Percentiles rank a stretch among this genome's conserved stretches.
These are phyloP conservation scores for Julus scandinavius DNA, from an alignment of 2,888 invertebrate species.

Conservation along the genomic window DNA sequence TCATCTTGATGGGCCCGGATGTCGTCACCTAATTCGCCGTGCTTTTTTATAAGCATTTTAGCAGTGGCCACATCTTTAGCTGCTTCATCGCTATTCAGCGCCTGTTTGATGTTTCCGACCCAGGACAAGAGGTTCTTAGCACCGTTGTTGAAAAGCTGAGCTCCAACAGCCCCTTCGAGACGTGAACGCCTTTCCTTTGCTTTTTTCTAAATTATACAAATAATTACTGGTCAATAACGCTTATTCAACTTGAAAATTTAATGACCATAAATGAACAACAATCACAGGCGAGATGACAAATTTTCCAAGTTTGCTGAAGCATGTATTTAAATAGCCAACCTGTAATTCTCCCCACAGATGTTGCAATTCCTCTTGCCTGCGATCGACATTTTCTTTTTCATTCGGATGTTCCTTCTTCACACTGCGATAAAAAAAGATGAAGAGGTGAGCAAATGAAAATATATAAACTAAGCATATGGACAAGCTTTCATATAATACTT, in stretches of 20 bases:
- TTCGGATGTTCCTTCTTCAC: slow-evolving; percentile 93
- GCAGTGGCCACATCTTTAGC: slow-evolving; percentile 93
- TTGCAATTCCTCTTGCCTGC: slow-evolving; percentile 84
- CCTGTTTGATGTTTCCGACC: slow-evolving; percentile 82
- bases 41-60: slow-evolving; percentile 86
- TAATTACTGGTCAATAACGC: slow-evolving; percentile 36
- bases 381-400: slow-evolving; percentile 86
- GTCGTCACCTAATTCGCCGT: slow-evolving; percentile 90
- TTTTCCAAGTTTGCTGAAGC: too few relatives aligned
- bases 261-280: not conserved
- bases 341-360: slow-evolving; percentile 86
- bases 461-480: not conserved
- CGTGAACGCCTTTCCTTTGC: slow-evolving; percentile 84
- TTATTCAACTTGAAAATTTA: not conserved
- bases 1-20: slow-evolving; percentile 90
- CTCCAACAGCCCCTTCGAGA: slow-evolving; percentile 93
- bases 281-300: too few relatives aligned
- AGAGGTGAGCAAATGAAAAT: not conserved
- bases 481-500: slow-evolving; percentile 65
- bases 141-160: slow-evolving; percentile 90
- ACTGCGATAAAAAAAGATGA: slow-evolving; percentile 66
- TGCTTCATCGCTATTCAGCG: slow-evolving; percentile 79
- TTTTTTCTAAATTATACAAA: slow-evolving; percentile 72
- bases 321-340: slow-evolving; percentile 60
- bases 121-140: slow-evolving; percentile 82